Base-by-base conservation (phyloP, 2,797 vertebrate species). In the Columba guinea region DNA sequence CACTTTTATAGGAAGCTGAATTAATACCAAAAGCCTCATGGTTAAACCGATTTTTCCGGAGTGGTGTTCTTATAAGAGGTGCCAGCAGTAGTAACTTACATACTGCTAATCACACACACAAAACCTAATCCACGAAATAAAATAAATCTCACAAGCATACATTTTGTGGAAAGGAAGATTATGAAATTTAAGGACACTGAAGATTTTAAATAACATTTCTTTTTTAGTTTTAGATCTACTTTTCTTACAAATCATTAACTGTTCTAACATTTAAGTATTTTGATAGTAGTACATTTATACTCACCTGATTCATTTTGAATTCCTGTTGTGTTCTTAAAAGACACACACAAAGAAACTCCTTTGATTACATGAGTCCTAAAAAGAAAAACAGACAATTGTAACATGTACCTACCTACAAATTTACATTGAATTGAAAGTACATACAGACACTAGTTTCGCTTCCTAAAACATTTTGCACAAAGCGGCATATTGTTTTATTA, bases 271-370 rank as follows among this genome's bases (percentile, higher is more conserved):
- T 75, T 89, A 94, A 55, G 82, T 84, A 95, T 94, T 97, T 92
- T 96, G 87, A 97, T 86, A 92, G 96, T 95, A 95, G 97, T 96
- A 71, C 89, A 87, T 78, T 96, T 90, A 96, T 96, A 98, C 98
- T 98, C 97, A 98, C 98, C 98, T 98, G 98, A 96, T 98, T 98
- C 98, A 98, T 98, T 98, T 95, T 98, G 97, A 97, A 97, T 96
- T 98, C 97, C 97, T 95, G 97, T 90, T 96, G 96, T 95, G 90
- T 92, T 98, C 97, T 97, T 96, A 96, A 97, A 97, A 98, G 97
- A 97, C 71, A 97, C 95, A 97, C 96, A 98, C 96, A 97, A 97
- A 97, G 96, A 96, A 97, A 97, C 96, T 97, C 97, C 97, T 97
- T 95, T 95, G 97, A 97, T 97, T 97, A 98, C 97, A 98, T 97